Evolutionary conservation across 2,888 invertebrate species (phyloP), one percentile per base, ranked within the genome.

Genomic region (Ophion slaviceki): DNA sequence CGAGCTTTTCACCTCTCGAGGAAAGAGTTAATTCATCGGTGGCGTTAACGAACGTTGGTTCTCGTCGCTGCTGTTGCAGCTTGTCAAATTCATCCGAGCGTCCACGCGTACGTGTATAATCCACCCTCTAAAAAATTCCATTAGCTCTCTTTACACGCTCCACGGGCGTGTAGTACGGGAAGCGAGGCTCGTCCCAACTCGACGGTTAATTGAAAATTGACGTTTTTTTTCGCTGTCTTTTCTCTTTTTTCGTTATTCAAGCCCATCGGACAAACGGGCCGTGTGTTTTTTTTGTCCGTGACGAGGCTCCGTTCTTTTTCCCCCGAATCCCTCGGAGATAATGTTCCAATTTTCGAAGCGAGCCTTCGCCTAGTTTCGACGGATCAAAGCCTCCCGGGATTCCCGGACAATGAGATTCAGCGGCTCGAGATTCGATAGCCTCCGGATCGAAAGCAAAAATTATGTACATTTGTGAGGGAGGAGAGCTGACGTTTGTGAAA

Each of bases 81-180:
- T 66, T 84, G 87, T 88, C 85, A 88, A 88, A 88, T 87, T 82
- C 86, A 71, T 40, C 80, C 36, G 67, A 67, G 28, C 64, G 40
- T 53, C 61, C 36, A 28, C 14, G 20, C 17, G 28, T 17, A 84
- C 85, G 87, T 75, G 86, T 87, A 88, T 93, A 93, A 93, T 92
- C 93, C 91, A 78, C 91, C 92, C 91, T 86, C 91, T 93, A 91
- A 92, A 93, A 93, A 93, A 93, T 93, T 93, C 93, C 93, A 93
- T 93, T 93, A 93, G 90, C 86, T 80, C 75, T 84, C 80, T 86
- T 89, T 84, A 88, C 82, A 17, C 68, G 78, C 78, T 78, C 28
- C 17, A 80, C 24, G 72, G 72, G 62, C 74, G 70, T 36, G 53
- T 20, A 57, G 61, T 57, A 78, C 32, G 32, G 32, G 32, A 40